Evolutionary conservation across 2,888 invertebrate species (phyloP).

Genomic region (Apoda limacodes): DNA sequence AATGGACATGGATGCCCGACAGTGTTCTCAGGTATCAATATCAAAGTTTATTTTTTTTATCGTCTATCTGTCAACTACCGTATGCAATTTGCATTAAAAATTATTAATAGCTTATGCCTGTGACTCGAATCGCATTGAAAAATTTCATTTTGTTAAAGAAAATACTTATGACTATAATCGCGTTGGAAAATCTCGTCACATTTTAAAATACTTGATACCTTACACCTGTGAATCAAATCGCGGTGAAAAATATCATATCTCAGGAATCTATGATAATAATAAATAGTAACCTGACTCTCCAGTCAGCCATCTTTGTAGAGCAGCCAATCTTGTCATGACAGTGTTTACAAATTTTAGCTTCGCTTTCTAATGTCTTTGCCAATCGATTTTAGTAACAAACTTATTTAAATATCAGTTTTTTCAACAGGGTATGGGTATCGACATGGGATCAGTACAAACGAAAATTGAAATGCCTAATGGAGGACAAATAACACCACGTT

Average conservation of each 20-base stretch:
- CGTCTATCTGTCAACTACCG: neutral
- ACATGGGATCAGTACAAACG: conserved; percentile 61
- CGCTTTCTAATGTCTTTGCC: neutral
- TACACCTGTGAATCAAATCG: too few species aligned
- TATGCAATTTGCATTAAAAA: conserved; percentile 4
- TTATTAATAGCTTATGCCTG: too few species aligned
- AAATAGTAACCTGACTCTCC: too few species aligned
- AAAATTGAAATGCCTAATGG: conserved; percentile 61
- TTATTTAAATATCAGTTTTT: conserved; percentile 6
- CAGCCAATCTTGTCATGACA: neutral
- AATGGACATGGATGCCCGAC: conserved; percentile 61
- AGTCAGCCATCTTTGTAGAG: too few species aligned
- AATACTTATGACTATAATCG: too few species aligned
- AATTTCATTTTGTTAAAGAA: too few species aligned
- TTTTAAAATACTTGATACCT: too few species aligned
- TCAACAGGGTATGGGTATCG: conserved; percentile 56
- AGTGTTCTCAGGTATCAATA: conserved; percentile 58
- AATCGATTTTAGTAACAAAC: neutral
- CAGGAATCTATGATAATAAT: too few species aligned
- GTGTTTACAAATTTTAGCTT: neutral
- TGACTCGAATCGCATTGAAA: too few species aligned
- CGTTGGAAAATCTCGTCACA: too few species aligned
- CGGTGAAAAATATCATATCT: too few species aligned
- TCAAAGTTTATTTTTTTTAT: conserved; percentile 3
- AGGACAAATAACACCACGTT: conserved; percentile 59